Conservation (phyloP, 2,888 invertebrate genomes). For the Scaptomyza cyrtandrae region DNA sequence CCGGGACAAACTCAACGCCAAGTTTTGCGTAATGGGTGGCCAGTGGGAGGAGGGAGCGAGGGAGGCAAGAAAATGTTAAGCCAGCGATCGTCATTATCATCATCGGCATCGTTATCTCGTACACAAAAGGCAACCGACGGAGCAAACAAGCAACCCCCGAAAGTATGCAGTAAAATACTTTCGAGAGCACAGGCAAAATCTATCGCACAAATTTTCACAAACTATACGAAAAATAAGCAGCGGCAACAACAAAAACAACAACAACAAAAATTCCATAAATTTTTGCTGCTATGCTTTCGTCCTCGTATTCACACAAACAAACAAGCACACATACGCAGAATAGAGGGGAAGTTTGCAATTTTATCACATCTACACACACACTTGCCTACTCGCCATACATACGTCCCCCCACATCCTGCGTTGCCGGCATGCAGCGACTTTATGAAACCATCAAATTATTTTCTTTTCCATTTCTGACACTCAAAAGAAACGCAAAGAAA, state of each 20-base stretch:
- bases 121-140: slow-evolving; percentile 36
- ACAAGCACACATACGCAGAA: slow-evolving; percentile 44
- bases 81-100: slow-evolving; percentile 55
- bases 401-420: slow-evolving; percentile 28
- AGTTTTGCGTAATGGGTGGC: slow-evolving; percentile 45
- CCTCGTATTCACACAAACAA: slow-evolving; percentile 39
- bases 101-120: slow-evolving; percentile 60
- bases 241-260: slow-evolving; percentile 30
- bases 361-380: slow-evolving; percentile 69
- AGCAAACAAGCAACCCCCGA: slow-evolving; percentile 36
- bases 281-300: slow-evolving; percentile 60
- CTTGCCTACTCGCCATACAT: slow-evolving; percentile 15
- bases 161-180: slow-evolving; percentile 72
- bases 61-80: slow-evolving; percentile 2
- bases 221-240: slow-evolving; percentile 64
- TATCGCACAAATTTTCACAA: slow-evolving; percentile 69
- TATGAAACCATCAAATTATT: slow-evolving; percentile 84
- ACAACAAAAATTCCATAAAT: slow-evolving; percentile 75
- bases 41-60: neutral
- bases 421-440: slow-evolving; percentile 71
- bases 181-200: slow-evolving; percentile 68
- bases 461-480: slow-evolving; percentile 85
- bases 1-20: slow-evolving; percentile 44
- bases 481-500: slow-evolving; percentile 78
- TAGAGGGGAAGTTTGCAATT: slow-evolving; percentile 74